Base-by-base conservation (phyloP, 2,797 vertebrate species). In the Gadopsis marmoratus region DNA sequence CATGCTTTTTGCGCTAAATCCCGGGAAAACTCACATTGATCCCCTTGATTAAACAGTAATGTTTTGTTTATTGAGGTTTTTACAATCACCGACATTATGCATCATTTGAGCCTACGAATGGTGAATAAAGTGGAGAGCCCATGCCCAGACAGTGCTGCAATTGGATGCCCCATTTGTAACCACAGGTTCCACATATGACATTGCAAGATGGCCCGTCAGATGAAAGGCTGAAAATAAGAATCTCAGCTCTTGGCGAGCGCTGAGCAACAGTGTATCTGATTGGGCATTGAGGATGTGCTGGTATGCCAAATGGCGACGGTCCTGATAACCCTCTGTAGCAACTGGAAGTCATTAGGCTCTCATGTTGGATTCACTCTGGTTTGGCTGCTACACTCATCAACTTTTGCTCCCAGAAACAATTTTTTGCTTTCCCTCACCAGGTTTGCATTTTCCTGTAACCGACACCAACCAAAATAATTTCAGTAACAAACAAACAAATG, bases 281-380 rank as follows among this genome's bases (percentile, higher is more conserved):
- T 70, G 80, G 70, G 39, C 61, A 35, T 2, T 48, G 73, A 76
- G 70, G 83, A 86, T 77, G 73, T 86, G 84, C 65, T 71, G 83
- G 59, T 70, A 78, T 84, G 88, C 83, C 80, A 85, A 85, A 83
- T 82, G 76, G 65, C 65, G 7, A 26, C 21, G 0, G 54, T 69
- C 47, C 85, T 89, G 82, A 88, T 93, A 83, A 90, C 65, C 55
- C 59, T 68, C 54, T 62, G 26, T 37, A 84, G 72, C 83, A 83
- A 79, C 82, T 90, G 89, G 80, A 86, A 89, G 70, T 78, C 59
- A 91, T 93, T 85, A 89, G 26, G 3, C 33, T 70, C 63, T 77
- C 76, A 61, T 82, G 80, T 81, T 72, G 56, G 60, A 73, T 64
- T 75, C 59, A 37, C 60, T 81, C 63, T 63, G 78, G 76, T 88